These are phyloP conservation scores for Vidua macroura DNA, from an alignment of 2,113 vertebrate species.

Conservation along the genomic window DNA sequence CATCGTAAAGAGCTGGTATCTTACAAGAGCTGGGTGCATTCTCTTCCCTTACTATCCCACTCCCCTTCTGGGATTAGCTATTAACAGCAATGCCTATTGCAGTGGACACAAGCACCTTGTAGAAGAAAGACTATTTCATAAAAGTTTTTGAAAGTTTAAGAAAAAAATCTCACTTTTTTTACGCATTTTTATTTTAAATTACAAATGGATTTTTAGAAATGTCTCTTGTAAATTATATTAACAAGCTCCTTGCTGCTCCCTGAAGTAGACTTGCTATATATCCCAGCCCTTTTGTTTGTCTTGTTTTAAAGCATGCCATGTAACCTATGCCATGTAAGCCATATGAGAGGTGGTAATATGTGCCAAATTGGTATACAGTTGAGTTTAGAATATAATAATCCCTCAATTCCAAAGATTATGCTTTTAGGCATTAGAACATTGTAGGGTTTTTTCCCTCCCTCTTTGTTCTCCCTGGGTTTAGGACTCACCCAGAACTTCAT, in stretches of 20 bases:
- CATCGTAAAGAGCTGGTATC: conserved; percentile 58
- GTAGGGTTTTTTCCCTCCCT: not conserved
- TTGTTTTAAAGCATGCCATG: conserved; percentile 39
- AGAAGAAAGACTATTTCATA: conserved; percentile 52
- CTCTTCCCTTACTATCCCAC: conserved; percentile 18
- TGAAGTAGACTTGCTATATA: conserved; percentile 44
- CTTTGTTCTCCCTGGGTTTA: conserved; percentile 15
- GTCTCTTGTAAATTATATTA: conserved; percentile 62
- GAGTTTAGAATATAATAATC: conserved; percentile 8
- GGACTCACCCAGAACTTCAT: not conserved
- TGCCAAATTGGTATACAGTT: conserved; percentile 48
- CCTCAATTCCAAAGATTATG: conserved; percentile 35
- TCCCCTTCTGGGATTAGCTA: conserved; percentile 22
- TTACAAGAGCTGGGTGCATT: conserved; percentile 56
- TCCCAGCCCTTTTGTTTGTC: conserved; percentile 33
- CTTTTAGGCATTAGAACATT: conserved; percentile 15
- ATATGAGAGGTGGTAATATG: conserved; percentile 44
- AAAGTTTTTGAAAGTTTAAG: conserved; percentile 50
- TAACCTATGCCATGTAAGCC: conserved; percentile 32
- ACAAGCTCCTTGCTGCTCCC: conserved; percentile 51
- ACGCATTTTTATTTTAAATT: conserved; percentile 60
- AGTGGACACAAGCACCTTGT: conserved; percentile 62
- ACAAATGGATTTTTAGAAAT: conserved; percentile 53
- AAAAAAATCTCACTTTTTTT: conserved; percentile 23
- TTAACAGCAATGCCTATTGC: conserved; percentile 42